phyloP scores from a whole-genome alignment of 2,113 vertebrate species.

The Oryzias javanicus region DNA sequence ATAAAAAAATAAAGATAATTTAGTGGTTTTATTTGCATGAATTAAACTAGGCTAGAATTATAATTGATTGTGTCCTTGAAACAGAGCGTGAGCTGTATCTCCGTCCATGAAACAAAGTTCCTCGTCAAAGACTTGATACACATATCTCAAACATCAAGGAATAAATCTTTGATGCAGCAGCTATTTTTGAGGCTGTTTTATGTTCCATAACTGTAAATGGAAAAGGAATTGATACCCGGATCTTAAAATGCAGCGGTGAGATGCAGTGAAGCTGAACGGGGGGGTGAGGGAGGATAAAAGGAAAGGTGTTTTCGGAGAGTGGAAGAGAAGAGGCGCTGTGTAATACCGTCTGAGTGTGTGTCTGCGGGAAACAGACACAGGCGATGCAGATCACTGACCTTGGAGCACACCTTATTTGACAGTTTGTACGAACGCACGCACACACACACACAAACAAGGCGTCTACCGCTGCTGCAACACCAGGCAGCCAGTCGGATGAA shows the following conservation, averaged over 20 bases:
- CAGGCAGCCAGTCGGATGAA: slow-evolving; percentile 28
- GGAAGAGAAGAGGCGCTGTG: slow-evolving; percentile 6
- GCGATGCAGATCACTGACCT: slow-evolving; percentile 42
- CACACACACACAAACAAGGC: not conserved
- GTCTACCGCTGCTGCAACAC: not conserved
- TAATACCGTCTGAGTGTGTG: not conserved
- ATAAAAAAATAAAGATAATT: no score
- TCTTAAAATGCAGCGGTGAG: slow-evolving; percentile 20
- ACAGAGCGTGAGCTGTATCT: not conserved
- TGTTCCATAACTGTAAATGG: slow-evolving; percentile 12
- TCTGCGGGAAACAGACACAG: slow-evolving; percentile 22
- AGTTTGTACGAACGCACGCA: slow-evolving; percentile 3
- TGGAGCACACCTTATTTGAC: slow-evolving; percentile 28
- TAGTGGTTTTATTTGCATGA: no score
- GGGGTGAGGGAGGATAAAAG: slow-evolving; percentile 16
- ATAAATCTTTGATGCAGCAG: slow-evolving; percentile 12
- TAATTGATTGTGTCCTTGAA: not conserved
- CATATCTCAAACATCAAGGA: slow-evolving; percentile 18
- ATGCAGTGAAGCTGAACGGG: slow-evolving; percentile 18
- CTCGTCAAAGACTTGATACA: slow-evolving; percentile 4
- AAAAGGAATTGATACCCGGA: slow-evolving; percentile 20
- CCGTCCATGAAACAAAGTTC: not conserved
- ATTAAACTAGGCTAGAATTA: no score
- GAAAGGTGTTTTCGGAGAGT: slow-evolving; percentile 2
- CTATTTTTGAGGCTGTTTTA: slow-evolving; percentile 11